Conservation (phyloP, 2,797 vertebrate species). For the Siniperca scherzeri region DNA sequence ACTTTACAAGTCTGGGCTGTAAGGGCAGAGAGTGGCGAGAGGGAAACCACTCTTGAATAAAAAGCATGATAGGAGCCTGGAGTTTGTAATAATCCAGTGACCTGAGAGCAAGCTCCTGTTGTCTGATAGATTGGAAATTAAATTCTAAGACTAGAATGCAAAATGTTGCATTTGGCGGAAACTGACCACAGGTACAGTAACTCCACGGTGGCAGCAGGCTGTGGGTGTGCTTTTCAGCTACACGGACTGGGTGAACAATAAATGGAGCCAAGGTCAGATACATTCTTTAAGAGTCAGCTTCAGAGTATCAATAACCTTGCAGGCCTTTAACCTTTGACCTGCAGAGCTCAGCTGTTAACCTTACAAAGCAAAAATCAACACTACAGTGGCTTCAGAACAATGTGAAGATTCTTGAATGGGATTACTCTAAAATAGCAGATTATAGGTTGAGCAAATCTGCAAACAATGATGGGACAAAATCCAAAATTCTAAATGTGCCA, state of each 20-base stretch:
- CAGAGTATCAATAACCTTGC: background rate
- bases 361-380: slow-evolving; percentile 3
- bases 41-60: background rate
- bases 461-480: slow-evolving; percentile 55
- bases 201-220: background rate
- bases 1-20: slow-evolving; percentile 14
- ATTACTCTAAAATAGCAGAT: slow-evolving; percentile 25
- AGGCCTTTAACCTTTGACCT: slow-evolving; percentile 13
- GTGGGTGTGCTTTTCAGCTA: background rate
- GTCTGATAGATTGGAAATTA: slow-evolving; percentile 8
- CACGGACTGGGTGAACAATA: background rate
- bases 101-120: slow-evolving; percentile 1
- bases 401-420: slow-evolving; percentile 1
- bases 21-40: slow-evolving; percentile 1
- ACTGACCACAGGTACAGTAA: background rate
- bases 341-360: slow-evolving; percentile 21
- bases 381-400: background rate
- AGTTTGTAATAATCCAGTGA: slow-evolving; percentile 17
- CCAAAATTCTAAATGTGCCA: slow-evolving; percentile 32
- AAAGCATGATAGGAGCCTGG: background rate
- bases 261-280: slow-evolving; percentile 1
- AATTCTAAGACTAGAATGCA: background rate
- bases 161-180: background rate
- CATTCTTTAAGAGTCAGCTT: background rate
- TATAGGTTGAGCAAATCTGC: slow-evolving; percentile 45